Percentiles rank a stretch among this genome's conserved stretches.
Conservation (phyloP, 2,797 vertebrate species). For the Rhabdomys pumilio region DNA sequence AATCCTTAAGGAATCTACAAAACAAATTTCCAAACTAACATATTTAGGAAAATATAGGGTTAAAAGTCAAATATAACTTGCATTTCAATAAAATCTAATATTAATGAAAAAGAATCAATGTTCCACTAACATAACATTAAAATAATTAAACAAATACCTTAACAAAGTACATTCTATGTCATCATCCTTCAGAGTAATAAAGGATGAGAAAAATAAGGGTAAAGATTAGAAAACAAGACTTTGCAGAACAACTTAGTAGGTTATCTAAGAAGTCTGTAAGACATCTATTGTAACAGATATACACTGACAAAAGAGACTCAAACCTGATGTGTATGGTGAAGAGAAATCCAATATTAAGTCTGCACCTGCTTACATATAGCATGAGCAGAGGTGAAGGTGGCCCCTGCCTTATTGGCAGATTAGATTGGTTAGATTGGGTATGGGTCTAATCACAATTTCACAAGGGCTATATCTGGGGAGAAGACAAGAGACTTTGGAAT, state of each 20-base stretch:
- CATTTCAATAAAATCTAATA: conserved; percentile 10
- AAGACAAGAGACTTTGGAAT: not conserved
- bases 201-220: not conserved
- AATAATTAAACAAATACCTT: not conserved
- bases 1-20: not conserved
- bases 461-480: not conserved
- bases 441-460: not conserved
- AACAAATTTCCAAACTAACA: not conserved
- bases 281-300: not conserved
- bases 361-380: not conserved
- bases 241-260: not conserved
- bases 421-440: not conserved
- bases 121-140: not conserved
- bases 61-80: conserved; percentile 21
- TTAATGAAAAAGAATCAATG: conserved; percentile 7
- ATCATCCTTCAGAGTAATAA: not conserved
- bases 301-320: not conserved
- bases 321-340: not conserved
- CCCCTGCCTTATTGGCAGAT: not conserved
- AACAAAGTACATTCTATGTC: not conserved
- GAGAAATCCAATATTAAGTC: not conserved
- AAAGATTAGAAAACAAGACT: not conserved
- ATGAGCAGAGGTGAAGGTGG: not conserved
- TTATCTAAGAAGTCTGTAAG: conserved; percentile 6
- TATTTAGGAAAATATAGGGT: not conserved